phyloP scores from a whole-genome alignment of 1,140 invertebrate genomes.

The Drosophila mojavensis region DNA sequence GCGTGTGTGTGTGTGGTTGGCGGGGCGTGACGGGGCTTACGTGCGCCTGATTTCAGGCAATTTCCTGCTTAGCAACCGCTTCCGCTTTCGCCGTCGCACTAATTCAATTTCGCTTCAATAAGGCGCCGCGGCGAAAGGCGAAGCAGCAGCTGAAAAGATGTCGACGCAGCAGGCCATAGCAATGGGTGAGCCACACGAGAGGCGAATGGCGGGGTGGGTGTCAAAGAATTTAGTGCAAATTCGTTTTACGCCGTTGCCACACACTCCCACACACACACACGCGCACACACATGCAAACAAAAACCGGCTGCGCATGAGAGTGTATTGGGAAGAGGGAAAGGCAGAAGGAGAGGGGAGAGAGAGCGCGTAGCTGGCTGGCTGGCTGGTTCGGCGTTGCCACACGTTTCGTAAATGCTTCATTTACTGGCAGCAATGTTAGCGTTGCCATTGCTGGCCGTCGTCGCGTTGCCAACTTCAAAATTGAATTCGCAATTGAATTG shows the following conservation, averaged over 20 bases:
- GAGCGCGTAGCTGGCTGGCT: slow-evolving; percentile 30
- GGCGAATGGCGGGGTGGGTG: slow-evolving; percentile 1
- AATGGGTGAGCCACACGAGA: background rate
- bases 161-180: slow-evolving; percentile 48
- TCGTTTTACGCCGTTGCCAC: slow-evolving; percentile 62
- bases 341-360: background rate
- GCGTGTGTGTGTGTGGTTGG: slow-evolving; percentile 6
- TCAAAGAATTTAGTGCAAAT: slow-evolving; percentile 70
- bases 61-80: slow-evolving; percentile 81
- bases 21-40: slow-evolving; percentile 47
- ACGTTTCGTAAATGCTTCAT: slow-evolving; percentile 49
- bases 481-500: slow-evolving; percentile 76
- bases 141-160: slow-evolving; percentile 39
- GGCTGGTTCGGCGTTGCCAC: slow-evolving; percentile 44
- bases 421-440: slow-evolving; percentile 61
- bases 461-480: slow-evolving; percentile 69
- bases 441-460: slow-evolving; percentile 50
- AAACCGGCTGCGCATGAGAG: background rate
- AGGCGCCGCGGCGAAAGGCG: slow-evolving; percentile 23
- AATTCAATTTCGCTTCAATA: slow-evolving; percentile 79
- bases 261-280: slow-evolving; percentile 6
- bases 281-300: background rate
- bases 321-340: background rate
- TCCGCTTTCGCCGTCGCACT: slow-evolving; percentile 70
- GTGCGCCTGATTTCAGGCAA: slow-evolving; percentile 78